Conservation (phyloP, 2,113 vertebrate genomes). For the Todiramphus chloris region DNA sequence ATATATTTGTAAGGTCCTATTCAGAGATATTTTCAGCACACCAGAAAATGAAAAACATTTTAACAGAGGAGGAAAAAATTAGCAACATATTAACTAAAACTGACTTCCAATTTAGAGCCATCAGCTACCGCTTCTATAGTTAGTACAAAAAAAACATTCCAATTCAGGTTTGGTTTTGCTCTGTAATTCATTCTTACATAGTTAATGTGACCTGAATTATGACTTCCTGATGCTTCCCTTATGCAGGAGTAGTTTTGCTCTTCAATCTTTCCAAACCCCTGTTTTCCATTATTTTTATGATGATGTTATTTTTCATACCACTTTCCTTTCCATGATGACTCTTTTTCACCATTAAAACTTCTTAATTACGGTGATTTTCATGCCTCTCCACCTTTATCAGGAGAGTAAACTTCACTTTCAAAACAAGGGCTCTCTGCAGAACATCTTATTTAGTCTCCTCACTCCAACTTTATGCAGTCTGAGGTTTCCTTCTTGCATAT, state of each 20-base stretch:
- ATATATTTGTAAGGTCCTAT: constrained; percentile 22
- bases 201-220: not conserved
- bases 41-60: constrained; percentile 47
- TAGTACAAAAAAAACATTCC: not conserved
- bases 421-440: not conserved
- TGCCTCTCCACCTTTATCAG: not conserved
- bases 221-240: not conserved
- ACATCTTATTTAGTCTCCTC: not conserved
- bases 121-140: not conserved
- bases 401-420: not conserved
- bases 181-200: not conserved
- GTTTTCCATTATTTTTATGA: not conserved
- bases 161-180: not conserved
- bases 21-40: constrained; percentile 51
- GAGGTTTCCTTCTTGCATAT: not conserved
- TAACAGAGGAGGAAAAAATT: constrained; percentile 17
- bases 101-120: not conserved
- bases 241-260: not conserved
- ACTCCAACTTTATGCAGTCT: not conserved
- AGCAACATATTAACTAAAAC: constrained; percentile 37
- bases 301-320: not conserved
- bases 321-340: not conserved
- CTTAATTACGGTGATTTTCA: not conserved
- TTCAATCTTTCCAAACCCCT: not conserved
- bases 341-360: not conserved